These are phyloP conservation scores for Danio aesculapii DNA, from an alignment of 2,797 vertebrate genomes.

Conservation along the genomic window DNA sequence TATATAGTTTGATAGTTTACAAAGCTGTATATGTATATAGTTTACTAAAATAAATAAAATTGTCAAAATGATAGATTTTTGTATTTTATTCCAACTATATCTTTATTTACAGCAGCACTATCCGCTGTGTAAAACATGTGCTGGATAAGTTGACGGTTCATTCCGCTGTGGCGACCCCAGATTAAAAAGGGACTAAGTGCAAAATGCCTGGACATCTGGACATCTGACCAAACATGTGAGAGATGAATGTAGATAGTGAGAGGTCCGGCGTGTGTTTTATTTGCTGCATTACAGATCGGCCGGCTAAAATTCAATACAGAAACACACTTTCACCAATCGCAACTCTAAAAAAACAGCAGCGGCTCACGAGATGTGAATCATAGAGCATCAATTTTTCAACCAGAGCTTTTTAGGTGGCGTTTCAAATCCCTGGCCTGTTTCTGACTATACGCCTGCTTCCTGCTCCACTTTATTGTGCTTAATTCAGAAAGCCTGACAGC, in stretches of 20 bases:
- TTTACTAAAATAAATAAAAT: too few species aligned
- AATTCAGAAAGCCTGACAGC: conserved; percentile 10
- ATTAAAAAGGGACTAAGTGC: too few species aligned
- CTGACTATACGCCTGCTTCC: conserved; percentile 65
- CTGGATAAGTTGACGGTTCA: too few species aligned
- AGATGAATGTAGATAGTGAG: neutral
- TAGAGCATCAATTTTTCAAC: conserved; percentile 73
- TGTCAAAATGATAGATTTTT: too few species aligned
- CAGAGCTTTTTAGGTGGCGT: conserved; percentile 62
- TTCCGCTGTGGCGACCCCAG: too few species aligned
- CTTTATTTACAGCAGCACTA: too few species aligned
- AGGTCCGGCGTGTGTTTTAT: conserved; percentile 10
- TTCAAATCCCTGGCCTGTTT: conserved; percentile 60
- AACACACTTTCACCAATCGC: neutral
- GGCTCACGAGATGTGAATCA: conserved; percentile 42
- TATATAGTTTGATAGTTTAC: too few species aligned
- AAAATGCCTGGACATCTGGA: too few species aligned
- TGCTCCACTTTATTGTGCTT: conserved; percentile 16
- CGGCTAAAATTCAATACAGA: neutral
- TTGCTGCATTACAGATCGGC: neutral
- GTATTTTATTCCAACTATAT: too few species aligned
- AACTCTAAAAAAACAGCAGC: neutral
- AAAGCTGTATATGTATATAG: too few species aligned
- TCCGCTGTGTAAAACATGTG: too few species aligned
- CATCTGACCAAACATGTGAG: neutral